A percentile compares a stretch with the other conserved stretches of the same genome.
phyloP scores from a whole-genome alignment of 1,140 invertebrate genomes.

The Drosophila aff. region DNA sequence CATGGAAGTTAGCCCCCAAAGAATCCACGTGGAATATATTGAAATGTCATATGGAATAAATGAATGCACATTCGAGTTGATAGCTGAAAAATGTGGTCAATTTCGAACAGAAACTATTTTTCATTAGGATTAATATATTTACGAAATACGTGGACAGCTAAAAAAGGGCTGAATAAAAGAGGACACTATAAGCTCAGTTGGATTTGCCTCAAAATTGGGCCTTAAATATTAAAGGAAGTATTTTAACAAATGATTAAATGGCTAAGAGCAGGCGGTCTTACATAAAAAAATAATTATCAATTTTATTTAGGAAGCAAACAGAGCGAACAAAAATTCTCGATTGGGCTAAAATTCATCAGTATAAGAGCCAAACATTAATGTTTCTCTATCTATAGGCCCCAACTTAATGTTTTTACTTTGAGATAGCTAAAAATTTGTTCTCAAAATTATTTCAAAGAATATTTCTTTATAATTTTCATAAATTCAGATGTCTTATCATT shows the following conservation, averaged over 20 bases:
- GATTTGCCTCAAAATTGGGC: not conserved
- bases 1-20: slow-evolving; percentile 6
- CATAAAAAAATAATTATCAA: not conserved
- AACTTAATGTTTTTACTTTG: not conserved
- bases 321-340: too few relatives aligned
- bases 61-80: slow-evolving; percentile 41
- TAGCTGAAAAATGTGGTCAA: slow-evolving; percentile 23
- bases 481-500: not conserved
- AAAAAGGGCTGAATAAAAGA: not conserved
- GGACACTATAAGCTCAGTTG: not conserved
- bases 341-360: too few relatives aligned
- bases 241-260: not conserved
- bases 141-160: not conserved
- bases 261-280: not conserved
- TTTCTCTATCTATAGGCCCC: not conserved
- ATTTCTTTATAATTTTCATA: not conserved
- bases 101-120: slow-evolving; percentile 8
- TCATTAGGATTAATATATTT: not conserved
- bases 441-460: not conserved
- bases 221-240: not conserved
- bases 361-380: not conserved
- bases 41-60: slow-evolving; percentile 32
- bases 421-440: not conserved
- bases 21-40: slow-evolving; percentile 28
- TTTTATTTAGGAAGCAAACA: not conserved